Conservation (phyloP, 2,797 vertebrate species). For the Hyperoplus lanceolatus region DNA sequence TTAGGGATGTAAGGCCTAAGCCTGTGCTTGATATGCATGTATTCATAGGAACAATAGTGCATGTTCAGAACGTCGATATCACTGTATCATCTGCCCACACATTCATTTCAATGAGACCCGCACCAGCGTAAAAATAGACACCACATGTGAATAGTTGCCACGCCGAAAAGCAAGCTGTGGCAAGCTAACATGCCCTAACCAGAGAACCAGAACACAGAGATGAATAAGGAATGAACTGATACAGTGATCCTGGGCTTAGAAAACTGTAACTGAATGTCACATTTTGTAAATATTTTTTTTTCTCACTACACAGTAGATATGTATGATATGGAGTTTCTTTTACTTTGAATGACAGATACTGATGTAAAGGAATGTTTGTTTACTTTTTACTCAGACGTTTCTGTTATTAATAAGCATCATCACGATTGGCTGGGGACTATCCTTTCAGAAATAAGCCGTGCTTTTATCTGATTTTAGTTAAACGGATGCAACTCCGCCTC, state of each 20-base stretch:
- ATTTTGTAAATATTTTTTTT: too few relatives aligned
- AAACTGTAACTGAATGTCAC: too few relatives aligned
- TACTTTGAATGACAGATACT: background rate
- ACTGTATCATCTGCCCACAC: constrained; percentile 1
- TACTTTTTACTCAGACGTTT: background rate
- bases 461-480: constrained; percentile 1
- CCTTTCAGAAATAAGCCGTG: background rate
- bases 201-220: background rate
- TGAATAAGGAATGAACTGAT: background rate
- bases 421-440: background rate
- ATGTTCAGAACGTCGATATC: constrained; percentile 10
- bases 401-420: too few relatives aligned
- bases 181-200: background rate
- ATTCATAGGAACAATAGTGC: constrained; percentile 26
- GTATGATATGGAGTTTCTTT: too few relatives aligned
- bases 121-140: background rate
- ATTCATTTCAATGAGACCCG: constrained; percentile 17
- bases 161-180: background rate
- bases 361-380: background rate
- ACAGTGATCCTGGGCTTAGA: background rate
- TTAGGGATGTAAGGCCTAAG: constrained; percentile 19
- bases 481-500: background rate
- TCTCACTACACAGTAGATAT: too few relatives aligned
- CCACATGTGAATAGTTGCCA: background rate
- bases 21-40: constrained; percentile 2